Conservation (phyloP, 2,888 invertebrate species). For the Epistrophe eligans region DNA sequence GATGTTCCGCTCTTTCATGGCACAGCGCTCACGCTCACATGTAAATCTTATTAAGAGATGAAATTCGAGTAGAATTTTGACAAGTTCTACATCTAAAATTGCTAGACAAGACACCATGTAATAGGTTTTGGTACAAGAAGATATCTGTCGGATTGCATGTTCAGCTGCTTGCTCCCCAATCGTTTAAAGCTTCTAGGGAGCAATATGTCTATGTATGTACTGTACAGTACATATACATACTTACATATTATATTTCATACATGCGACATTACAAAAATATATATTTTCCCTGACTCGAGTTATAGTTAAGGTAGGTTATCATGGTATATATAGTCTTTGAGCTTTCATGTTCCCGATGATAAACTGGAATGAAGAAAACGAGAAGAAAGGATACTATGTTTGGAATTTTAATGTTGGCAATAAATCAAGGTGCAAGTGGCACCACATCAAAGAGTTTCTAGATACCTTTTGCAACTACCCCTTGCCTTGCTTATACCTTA, state of each 20-base stretch:
- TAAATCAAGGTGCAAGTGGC: slow-evolving; percentile 73
- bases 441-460: slow-evolving; percentile 67
- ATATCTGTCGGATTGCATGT: slow-evolving; percentile 51
- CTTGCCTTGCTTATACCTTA: not conserved
- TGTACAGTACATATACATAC: too few relatives aligned
- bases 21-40: not conserved
- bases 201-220: slow-evolving; percentile 13
- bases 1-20: not conserved
- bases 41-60: slow-evolving; percentile 67
- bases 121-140: slow-evolving; percentile 59
- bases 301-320: not conserved
- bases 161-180: slow-evolving; percentile 6
- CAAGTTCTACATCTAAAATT: slow-evolving; percentile 49
- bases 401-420: slow-evolving; percentile 74
- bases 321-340: not conserved
- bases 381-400: slow-evolving; percentile 59
- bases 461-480: slow-evolving; percentile 7
- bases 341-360: slow-evolving; percentile 66
- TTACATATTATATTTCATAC: slow-evolving; percentile 42
- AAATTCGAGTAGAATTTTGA: slow-evolving; percentile 62
- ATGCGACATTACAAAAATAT: slow-evolving; percentile 57
- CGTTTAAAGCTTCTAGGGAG: slow-evolving; percentile 19
- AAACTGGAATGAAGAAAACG: slow-evolving; percentile 59
- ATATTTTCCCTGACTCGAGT: slow-evolving; percentile 26
- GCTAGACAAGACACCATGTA: slow-evolving; percentile 67